phyloP scores from a whole-genome alignment of 2,113 vertebrate genomes.

The Sapajus apella region DNA sequence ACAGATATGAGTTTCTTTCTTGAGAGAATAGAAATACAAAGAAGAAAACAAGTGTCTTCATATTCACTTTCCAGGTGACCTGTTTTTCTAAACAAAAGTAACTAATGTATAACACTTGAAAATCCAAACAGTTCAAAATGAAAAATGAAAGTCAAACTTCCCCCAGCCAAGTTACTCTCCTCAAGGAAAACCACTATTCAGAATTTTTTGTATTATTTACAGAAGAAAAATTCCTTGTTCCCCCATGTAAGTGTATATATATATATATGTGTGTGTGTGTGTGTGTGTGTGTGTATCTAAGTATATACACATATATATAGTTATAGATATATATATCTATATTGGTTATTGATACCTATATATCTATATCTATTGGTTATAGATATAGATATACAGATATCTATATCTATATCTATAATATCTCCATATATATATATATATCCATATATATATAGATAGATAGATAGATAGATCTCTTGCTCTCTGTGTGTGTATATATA shows the following conservation, averaged over 20 bases:
- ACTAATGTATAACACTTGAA: neutral
- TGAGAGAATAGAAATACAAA: neutral
- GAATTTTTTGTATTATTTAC: neutral
- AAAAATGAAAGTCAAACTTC: neutral
- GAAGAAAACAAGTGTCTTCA: neutral
- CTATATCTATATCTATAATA: neutral
- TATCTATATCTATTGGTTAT: too few relatives aligned
- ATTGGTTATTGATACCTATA: too few relatives aligned
- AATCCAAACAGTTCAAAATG: slow-evolving; percentile 4
- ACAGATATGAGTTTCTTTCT: neutral
- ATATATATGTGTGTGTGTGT: too few relatives aligned
- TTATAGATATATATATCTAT: too few relatives aligned
- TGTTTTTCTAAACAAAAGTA: neutral
- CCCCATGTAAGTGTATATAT: neutral
- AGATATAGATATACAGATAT: too few relatives aligned
- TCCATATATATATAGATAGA: too few relatives aligned
- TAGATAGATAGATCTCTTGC: too few relatives aligned
- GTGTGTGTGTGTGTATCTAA: too few relatives aligned
- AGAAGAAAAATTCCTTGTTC: neutral
- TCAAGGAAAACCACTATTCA: neutral
- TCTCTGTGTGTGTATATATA: too few relatives aligned
- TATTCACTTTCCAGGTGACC: neutral
- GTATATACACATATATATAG: too few relatives aligned
- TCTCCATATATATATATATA: neutral
- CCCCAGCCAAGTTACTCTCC: neutral